Base-by-base conservation (phyloP, 2,888 invertebrate genomes). In the Drosophila greeni region DNA sequence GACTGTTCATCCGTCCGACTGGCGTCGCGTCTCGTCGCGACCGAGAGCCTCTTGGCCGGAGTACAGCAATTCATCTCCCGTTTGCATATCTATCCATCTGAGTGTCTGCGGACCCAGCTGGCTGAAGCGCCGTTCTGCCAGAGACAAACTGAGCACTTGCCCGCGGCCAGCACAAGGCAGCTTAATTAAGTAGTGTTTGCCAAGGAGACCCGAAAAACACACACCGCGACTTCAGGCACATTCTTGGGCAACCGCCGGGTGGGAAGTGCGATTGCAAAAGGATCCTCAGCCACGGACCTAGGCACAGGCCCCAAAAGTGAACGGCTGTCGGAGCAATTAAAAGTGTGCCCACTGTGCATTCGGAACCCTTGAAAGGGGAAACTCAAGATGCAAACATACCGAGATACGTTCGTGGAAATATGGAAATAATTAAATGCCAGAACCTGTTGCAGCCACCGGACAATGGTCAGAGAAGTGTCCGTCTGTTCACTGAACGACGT, bases 291-390 rank as follows among this genome's bases (percentile, higher is more conserved):
- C 24, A 14, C 31, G 16, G 11, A 16, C 43, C 16, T 12, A 7
- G 26, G 16, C 26, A 37, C 16, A 37, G 36, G 1, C 36, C 24
- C 43, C 16, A 49, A 73, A 80, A 76, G 77, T 77, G 81, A 80
- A 76, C 67, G 81, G 72, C 77, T 72, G 66, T 48, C 54, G 72
- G 57, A 72, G 77, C 81, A 80, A 76, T 76, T 74, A 76, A 65
- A 76, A 64, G 34, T 45, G 58, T 45, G 64, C 56, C 72, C 78
- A 54, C 60, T 65, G 60, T 64, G 69, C 71, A 54, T 59, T 62
- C 54, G 56, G 55, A 59, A 62, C 72, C 77, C 75, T 77, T 80
- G 70, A 69, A 56, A 23, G 51, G 23, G 29, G 14, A 56, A 26
- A n/a, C 45, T 8, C 14, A 14, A 29, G 18, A 18, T 29, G 18